These are phyloP conservation scores for Rhegmatorhina hoffmannsi DNA, from an alignment of 2,113 vertebrate genomes.

Conservation along the genomic window DNA sequence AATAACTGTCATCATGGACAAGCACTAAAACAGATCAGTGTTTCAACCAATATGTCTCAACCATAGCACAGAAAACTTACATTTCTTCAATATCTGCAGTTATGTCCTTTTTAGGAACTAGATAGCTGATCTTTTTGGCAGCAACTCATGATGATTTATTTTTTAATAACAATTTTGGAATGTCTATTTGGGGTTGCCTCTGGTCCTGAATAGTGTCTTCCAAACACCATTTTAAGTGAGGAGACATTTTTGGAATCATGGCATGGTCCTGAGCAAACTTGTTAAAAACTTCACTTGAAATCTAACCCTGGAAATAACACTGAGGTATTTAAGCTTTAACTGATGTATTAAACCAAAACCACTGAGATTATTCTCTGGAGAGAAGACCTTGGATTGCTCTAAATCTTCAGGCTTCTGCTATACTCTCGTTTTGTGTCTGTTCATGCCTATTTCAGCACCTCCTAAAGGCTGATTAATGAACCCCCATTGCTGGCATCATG, in stretches of 20 bases:
- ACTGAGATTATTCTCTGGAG: not conserved
- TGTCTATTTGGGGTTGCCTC: not conserved
- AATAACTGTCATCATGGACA: not conserved
- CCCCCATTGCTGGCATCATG: not conserved
- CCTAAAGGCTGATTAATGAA: constrained; percentile 40
- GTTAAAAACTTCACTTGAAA: not conserved
- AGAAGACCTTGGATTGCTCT: not conserved
- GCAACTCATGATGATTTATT: not conserved
- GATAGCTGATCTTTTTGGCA: not conserved
- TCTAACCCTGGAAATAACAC: not conserved
- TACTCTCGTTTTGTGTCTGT: not conserved
- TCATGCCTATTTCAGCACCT: not conserved
- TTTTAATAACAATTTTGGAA: not conserved
- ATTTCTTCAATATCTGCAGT: not conserved
- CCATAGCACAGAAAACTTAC: not conserved
- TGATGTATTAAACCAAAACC: not conserved
- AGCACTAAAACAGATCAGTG: not conserved
- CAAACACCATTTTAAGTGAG: not conserved
- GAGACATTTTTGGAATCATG: not conserved
- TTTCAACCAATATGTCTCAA: not conserved
- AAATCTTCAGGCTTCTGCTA: not conserved
- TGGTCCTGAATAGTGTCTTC: not conserved
- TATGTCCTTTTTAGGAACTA: not conserved
- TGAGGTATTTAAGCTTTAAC: not conserved
- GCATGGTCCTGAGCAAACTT: not conserved